Percentiles rank a stretch among this genome's conserved stretches.
Conservation (phyloP, 2,888 invertebrate species). For the Rhagonycha fulva region DNA sequence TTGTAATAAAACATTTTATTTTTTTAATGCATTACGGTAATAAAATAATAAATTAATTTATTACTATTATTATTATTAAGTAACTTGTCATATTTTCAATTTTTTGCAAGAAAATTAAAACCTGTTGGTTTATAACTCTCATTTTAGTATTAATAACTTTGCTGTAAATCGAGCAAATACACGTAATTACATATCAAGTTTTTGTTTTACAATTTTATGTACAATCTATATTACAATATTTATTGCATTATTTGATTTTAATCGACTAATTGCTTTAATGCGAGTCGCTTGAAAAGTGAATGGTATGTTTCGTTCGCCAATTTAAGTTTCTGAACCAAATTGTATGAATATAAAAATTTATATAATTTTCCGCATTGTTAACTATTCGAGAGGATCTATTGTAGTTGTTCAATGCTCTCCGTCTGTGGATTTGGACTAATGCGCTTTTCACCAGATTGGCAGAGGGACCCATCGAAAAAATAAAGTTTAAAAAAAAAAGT, state of each 20-base stretch:
- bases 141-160: neutral
- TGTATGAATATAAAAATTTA: neutral
- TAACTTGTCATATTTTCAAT: conserved; percentile 1
- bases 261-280: neutral
- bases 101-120: neutral
- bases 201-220: neutral
- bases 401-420: no score
- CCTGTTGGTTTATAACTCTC: neutral
- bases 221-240: neutral
- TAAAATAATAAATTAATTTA: neutral
- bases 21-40: neutral
- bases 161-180: neutral
- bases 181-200: neutral
- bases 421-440: no score
- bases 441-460: no score
- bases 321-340: neutral
- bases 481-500: no score
- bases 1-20: neutral
- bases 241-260: neutral
- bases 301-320: neutral
- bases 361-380: neutral
- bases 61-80: neutral
- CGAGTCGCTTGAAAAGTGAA: neutral
- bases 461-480: no score
- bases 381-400: neutral